Conservation (phyloP, 1,140 invertebrate genomes). For the Cydia strobilella region DNA sequence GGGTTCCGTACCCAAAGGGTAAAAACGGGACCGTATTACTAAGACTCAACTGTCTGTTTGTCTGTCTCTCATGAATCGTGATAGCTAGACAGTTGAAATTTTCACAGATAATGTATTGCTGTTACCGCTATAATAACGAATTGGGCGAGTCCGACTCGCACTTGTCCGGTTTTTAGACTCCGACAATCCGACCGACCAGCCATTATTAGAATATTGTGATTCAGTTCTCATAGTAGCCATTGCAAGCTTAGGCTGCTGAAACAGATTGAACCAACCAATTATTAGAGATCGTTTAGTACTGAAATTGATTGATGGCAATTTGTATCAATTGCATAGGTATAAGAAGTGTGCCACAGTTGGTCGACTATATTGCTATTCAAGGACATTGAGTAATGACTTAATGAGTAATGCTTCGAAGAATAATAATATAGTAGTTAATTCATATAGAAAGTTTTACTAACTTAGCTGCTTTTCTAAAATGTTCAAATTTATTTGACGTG, state of each 20-base stretch:
- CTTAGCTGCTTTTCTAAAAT: too few relatives aligned
- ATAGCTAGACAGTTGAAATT: too few relatives aligned
- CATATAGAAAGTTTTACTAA: too few relatives aligned
- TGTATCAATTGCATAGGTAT: constrained; percentile 42
- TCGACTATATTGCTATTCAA: constrained; percentile 1
- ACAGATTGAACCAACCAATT: constrained; percentile 10
- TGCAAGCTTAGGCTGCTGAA: not conserved
- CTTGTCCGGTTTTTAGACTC: too few relatives aligned
- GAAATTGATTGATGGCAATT: constrained; percentile 49
- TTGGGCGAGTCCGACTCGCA: too few relatives aligned
- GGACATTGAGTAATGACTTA: not conserved
- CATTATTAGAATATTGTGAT: not conserved
- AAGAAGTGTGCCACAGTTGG: constrained; percentile 8
- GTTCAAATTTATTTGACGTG: too few relatives aligned
- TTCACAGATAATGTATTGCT: too few relatives aligned
- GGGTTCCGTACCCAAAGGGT: too few relatives aligned
- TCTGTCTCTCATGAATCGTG: too few relatives aligned
- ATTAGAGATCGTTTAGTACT: constrained; percentile 27
- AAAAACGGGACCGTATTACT: too few relatives aligned
- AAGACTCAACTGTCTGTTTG: too few relatives aligned
- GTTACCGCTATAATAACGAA: too few relatives aligned
- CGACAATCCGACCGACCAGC: not conserved
- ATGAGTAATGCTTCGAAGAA: not conserved
- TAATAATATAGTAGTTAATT: not conserved
- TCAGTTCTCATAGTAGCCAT: not conserved